phyloP scores from a whole-genome alignment of 2,113 vertebrate genomes.

The Scytalopus superciliaris region DNA sequence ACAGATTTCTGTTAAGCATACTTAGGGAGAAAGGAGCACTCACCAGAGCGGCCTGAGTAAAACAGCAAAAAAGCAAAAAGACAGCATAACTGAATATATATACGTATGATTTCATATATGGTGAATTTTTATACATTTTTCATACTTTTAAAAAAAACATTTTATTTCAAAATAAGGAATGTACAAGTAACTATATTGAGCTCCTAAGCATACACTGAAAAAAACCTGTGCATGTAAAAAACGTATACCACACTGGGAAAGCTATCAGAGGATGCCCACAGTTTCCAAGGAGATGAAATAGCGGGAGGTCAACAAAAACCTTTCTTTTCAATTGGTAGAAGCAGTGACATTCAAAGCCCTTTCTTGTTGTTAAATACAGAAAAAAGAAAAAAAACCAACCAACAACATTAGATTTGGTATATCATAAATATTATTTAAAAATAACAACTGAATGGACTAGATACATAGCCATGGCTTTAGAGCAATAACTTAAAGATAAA shows the following conservation, averaged over 20 bases:
- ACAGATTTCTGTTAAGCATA: neutral
- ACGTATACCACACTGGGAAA: neutral
- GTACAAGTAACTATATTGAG: neutral
- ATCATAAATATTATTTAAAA: neutral
- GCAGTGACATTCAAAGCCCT: neutral
- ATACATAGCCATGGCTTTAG: neutral
- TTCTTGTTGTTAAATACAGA: conserved; percentile 27
- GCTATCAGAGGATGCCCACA: conserved; percentile 1
- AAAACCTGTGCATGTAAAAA: neutral
- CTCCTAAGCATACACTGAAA: neutral
- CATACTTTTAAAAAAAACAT: neutral
- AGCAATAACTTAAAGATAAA: neutral
- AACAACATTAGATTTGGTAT: neutral
- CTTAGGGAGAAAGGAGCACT: neutral
- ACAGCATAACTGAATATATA: neutral
- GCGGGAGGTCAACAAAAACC: neutral
- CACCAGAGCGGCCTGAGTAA: neutral
- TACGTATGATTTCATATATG: neutral
- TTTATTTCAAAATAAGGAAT: neutral
- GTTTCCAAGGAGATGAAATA: conserved; percentile 59
- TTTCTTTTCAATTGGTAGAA: neutral
- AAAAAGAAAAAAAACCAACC: neutral
- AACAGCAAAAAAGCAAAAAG: conserved; percentile 9
- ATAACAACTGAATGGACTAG: neutral
- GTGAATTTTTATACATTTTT: neutral